Evolutionary conservation across 2,113 vertebrate species (phyloP).

Genomic region (Oryzias melastigma): DNA sequence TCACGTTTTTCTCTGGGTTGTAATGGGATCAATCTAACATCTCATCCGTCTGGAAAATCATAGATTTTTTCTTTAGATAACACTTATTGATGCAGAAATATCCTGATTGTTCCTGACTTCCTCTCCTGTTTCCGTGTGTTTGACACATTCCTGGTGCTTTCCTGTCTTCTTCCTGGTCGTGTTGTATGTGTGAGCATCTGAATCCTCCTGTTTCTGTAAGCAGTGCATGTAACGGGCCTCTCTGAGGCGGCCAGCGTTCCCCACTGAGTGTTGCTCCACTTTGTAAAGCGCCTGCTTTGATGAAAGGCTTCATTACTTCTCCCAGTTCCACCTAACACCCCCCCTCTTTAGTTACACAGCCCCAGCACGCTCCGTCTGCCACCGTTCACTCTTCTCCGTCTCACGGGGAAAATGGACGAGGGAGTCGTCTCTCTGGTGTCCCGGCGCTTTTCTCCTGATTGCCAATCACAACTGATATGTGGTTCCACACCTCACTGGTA

Average conservation of each 20-base stretch:
- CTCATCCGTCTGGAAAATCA: no score
- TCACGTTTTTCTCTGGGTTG: no score
- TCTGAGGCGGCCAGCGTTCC: not conserved
- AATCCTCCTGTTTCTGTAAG: no score
- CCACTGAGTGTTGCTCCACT: not conserved
- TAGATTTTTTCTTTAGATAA: no score
- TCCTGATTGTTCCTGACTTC: no score
- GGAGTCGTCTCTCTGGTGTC: not conserved
- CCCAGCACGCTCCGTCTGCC: not conserved
- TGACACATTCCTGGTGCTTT: no score
- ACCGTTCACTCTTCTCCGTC: not conserved
- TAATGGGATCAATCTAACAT: no score
- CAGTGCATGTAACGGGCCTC: no score
- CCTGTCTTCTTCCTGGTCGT: no score
- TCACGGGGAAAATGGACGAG: not conserved
- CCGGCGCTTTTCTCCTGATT: not conserved
- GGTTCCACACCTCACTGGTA: slow-evolving; percentile 33
- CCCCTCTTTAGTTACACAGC: not conserved
- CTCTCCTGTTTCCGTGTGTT: no score
- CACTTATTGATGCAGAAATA: no score
- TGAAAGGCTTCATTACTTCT: slow-evolving; percentile 10
- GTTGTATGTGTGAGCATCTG: no score
- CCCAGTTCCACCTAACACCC: not conserved
- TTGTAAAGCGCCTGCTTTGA: not conserved
- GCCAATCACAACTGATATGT: slow-evolving; percentile 36